Percentiles rank a stretch among this genome's conserved stretches.
Conservation (phyloP, 35 echinoderm and acorn worm genomes). For the Heliocidaris erythrogramma region DNA sequence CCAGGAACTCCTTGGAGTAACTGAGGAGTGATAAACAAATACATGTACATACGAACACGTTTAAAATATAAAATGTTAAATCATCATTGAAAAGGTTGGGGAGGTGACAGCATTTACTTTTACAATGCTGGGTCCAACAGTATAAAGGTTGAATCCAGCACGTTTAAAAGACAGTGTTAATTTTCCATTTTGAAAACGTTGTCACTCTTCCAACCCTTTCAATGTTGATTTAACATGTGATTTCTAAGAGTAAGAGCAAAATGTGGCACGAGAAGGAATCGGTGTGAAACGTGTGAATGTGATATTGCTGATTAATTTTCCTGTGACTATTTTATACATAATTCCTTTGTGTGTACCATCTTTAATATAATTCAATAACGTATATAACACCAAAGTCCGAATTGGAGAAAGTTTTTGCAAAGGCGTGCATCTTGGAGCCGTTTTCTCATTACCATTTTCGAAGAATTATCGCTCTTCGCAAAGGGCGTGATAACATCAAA, state of each 20-base stretch:
- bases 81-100: no score
- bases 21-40: no score
- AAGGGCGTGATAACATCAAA: slow-evolving; percentile 4
- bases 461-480: not conserved
- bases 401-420: not conserved
- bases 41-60: no score
- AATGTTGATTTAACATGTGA: no score
- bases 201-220: no score
- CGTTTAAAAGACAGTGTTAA: not conserved
- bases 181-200: no score
- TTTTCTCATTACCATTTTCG: not conserved
- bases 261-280: not conserved
- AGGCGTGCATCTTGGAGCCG: not conserved
- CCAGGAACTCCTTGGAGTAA: no score
- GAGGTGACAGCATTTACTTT: no score
- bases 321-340: not conserved
- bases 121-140: no score
- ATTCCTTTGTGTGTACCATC: not conserved
- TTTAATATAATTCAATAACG: not conserved
- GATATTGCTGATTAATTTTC: not conserved
- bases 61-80: no score
- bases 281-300: not conserved
- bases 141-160: not conserved
- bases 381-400: not conserved
- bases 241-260: not conserved